phyloP scores from a whole-genome alignment of 2,797 vertebrate genomes.

The Enteromius mattozi region DNA sequence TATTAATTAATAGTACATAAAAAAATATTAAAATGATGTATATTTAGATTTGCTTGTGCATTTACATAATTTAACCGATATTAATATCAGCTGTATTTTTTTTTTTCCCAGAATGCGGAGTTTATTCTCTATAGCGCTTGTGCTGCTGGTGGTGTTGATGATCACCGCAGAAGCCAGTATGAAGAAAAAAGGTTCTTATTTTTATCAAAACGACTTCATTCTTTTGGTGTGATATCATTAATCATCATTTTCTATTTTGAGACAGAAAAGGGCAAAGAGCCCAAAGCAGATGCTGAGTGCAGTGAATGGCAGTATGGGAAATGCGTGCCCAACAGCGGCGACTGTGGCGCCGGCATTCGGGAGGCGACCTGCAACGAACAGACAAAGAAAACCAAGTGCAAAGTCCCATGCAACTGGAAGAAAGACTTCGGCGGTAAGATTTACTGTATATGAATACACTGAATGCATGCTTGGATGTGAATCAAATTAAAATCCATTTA shows the following conservation, averaged over 20 bases:
- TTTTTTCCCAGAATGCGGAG: slow-evolving; percentile 81
- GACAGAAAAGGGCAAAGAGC: slow-evolving; percentile 77
- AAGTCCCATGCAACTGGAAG: slow-evolving; percentile 98
- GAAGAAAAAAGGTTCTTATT: slow-evolving; percentile 58
- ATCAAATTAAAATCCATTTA: background rate
- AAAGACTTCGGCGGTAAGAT: slow-evolving; percentile 90
- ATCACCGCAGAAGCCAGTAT: slow-evolving; percentile 75
- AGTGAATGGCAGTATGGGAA: slow-evolving; percentile 86
- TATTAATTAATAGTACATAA: background rate
- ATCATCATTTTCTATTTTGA: background rate
- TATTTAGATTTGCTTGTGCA: background rate
- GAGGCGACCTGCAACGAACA: slow-evolving; percentile 86
- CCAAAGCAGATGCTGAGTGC: slow-evolving; percentile 79
- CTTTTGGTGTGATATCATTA: background rate
- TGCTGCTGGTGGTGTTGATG: slow-evolving; percentile 79
- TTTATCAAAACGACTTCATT: background rate
- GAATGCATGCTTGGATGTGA: background rate
- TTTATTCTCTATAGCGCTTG: slow-evolving; percentile 77
- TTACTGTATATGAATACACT: background rate
- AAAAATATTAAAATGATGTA: background rate
- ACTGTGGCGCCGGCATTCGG: slow-evolving; percentile 89
- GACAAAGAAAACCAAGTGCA: slow-evolving; percentile 86
- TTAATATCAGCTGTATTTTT: slow-evolving; percentile 21
- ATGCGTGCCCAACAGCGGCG: slow-evolving; percentile 86
- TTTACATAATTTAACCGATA: background rate